Conservation (phyloP, 2,888 invertebrate species). For the Polydesmus complanatus region DNA sequence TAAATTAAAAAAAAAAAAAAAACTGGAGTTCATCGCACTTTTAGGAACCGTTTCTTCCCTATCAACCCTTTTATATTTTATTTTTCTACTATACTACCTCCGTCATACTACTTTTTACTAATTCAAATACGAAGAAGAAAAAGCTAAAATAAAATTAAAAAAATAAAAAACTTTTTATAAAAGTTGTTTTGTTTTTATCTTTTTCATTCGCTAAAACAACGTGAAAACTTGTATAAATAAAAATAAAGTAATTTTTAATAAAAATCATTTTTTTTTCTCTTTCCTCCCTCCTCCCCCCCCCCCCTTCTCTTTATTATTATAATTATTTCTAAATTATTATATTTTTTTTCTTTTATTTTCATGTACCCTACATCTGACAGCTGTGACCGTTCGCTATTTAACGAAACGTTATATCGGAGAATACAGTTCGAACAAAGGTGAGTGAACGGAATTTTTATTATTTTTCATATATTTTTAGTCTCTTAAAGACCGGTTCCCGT, state of each 20-base stretch:
- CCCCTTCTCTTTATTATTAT: not conserved
- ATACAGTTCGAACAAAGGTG: constrained; percentile 46
- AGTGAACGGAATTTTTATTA: not conserved
- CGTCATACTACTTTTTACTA: too few species aligned
- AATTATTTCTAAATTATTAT: not conserved
- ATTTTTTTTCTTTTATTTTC: not conserved
- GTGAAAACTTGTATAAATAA: too few species aligned
- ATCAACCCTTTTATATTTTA: not conserved
- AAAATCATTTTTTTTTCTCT: not conserved
- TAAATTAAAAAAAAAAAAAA: too few species aligned
- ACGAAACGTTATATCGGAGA: constrained; percentile 66
- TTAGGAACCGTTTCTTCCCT: not conserved
- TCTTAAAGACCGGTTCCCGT: not conserved
- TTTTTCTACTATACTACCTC: too few species aligned
- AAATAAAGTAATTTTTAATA: too few species aligned
- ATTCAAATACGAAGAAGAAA: too few species aligned
- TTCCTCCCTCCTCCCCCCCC: not conserved
- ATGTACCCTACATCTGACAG: constrained; percentile 1
- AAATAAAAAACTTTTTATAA: too few species aligned
- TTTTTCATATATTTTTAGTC: not conserved
- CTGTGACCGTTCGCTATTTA: constrained; percentile 42
- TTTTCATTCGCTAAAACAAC: too few species aligned
- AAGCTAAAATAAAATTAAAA: too few species aligned
- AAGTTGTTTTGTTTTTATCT: too few species aligned
- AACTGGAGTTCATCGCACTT: not conserved